These are phyloP conservation scores for chimpanzee (Pan troglodytes) DNA, from an alignment of 2,113 vertebrate genomes.

Conservation along the genomic window NHGRI_mPanTro3-v2.1_pri NC_072401.2:149366501-149367000, in stretches of 20 bases:
- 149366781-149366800: not conserved
- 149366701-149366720: not conserved
- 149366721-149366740: not conserved
- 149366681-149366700: not conserved
- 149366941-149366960: not conserved
- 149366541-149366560: conserved; percentile 17
- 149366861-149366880: not conserved
- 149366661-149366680: not conserved
- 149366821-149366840: not conserved
- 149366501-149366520: not conserved
- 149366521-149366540: not conserved
- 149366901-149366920: not conserved
- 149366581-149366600: not conserved
- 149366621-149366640: not conserved
- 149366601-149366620: not conserved
- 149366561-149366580: not conserved
- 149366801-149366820: not conserved
- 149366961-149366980: not conserved
- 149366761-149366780: not conserved
- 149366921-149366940: not conserved
- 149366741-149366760: not conserved
- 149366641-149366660: not conserved
- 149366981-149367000: not conserved
- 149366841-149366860: not conserved
- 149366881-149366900: not conserved